Percentiles rank a stretch among this genome's conserved stretches.
Evolutionary conservation across 2,113 vertebrate species (phyloP).

Genomic region (Nettapus auritus): DNA sequence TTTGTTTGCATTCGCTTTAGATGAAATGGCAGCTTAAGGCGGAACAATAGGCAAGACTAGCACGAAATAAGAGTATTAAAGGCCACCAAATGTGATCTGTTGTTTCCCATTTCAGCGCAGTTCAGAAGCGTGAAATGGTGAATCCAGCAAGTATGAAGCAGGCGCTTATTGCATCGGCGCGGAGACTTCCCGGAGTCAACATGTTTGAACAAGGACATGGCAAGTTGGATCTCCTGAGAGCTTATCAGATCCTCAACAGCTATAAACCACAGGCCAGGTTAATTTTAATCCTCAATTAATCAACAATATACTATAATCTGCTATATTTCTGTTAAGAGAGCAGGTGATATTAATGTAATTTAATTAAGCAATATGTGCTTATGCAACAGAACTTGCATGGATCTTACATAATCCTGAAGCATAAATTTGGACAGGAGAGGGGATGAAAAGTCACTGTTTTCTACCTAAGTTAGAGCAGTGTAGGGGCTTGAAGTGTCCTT

Average conservation of each 20-base stretch:
- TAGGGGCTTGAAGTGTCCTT: not conserved
- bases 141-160: slow-evolving; percentile 99
- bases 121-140: slow-evolving; percentile 92
- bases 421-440: not conserved
- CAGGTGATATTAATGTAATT: not conserved
- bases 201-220: slow-evolving; percentile 99
- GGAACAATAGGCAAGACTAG: not conserved
- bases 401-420: not conserved
- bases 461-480: not conserved
- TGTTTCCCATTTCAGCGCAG: slow-evolving; percentile 81
- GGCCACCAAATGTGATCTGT: not conserved
- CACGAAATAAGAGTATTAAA: not conserved
- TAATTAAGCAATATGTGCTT: slow-evolving; percentile 6
- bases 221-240: slow-evolving; percentile 94
- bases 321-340: not conserved
- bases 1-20: not conserved
- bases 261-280: slow-evolving; percentile 98
- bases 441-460: not conserved
- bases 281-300: slow-evolving; percentile 4
- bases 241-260: slow-evolving; percentile 97
- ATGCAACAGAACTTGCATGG: not conserved
- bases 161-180: slow-evolving; percentile 94
- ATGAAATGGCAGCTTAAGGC: not conserved
- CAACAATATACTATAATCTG: not conserved
- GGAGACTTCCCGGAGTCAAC: slow-evolving; percentile 95